Evolutionary conservation across 2,113 vertebrate species (phyloP).

Genomic region (Chlorodrepanis virens): DNA sequence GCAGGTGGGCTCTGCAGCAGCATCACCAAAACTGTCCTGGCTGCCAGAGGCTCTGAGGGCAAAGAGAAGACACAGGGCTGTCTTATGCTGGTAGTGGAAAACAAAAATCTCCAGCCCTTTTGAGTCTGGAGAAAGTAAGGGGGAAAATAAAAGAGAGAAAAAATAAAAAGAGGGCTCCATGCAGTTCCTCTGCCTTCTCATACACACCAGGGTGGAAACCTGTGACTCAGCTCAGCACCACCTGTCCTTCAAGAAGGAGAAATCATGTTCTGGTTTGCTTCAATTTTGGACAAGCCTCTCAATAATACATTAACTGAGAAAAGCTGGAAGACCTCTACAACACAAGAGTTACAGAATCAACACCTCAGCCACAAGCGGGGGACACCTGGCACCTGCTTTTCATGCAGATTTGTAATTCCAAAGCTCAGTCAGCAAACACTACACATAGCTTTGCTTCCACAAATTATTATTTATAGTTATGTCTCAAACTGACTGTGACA

Average conservation of each 20-base stretch:
- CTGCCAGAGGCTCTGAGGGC: neutral
- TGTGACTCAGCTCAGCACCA: neutral
- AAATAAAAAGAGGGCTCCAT: too few species aligned
- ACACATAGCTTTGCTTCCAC: neutral
- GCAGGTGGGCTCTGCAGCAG: neutral
- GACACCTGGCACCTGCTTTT: neutral
- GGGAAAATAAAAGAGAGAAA: neutral
- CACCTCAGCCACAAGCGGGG: accelerated
- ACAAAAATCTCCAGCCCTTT: neutral
- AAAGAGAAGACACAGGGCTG: neutral
- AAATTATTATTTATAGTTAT: neutral
- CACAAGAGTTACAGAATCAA: neutral
- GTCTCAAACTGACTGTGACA: neutral
- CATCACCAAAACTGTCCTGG: accelerated
- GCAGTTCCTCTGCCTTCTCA: neutral
- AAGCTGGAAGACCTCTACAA: neutral
- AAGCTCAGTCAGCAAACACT: neutral
- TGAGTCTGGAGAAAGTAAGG: neutral
- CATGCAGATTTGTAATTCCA: neutral
- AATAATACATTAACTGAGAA: neutral
- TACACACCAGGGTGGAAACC: accelerated
- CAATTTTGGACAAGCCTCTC: neutral
- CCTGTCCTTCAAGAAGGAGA: neutral
- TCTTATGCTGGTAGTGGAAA: neutral
- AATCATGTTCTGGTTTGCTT: neutral